Base-by-base conservation (phyloP, 2,888 invertebrate species). In the Clivina fossor region DNA sequence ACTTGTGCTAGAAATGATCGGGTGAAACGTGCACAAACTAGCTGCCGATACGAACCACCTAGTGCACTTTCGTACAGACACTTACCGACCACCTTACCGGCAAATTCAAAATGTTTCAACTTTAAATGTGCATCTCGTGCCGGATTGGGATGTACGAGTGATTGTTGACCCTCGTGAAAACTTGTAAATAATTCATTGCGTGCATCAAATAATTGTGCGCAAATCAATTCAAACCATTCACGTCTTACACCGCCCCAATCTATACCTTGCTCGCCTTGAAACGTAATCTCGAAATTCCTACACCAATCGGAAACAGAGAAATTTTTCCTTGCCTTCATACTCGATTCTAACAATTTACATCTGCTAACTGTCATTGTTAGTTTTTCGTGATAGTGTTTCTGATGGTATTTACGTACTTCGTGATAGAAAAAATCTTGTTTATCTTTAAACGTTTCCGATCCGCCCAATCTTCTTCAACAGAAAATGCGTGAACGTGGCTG, bases 221-320 rank as follows among this genome's bases (percentile, higher is more conserved):
- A 94, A 61, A 94, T 82, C 62, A 93, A 74, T 63, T 94, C 93
- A 76, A 95, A 93, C 95, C 95, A 96, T 76, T 96, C 96, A 58
- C 94, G 83, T 3, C 94, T 80, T 38, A 95, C 80, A 3, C 95
- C 95, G 62, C 95, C 95, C 93, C 92, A 93, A 76, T 95, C 94
- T 66, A 95, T 85, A 88, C 92, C 95, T 80, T 92, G 92, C 72
- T 96, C 95, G n/a, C 93, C 93, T 71, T 88, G 85, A 74, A 95
- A 95, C 53, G 85, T 86, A 60, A 95, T 86, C 76, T 95, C 94
- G 72, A 95, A 94, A 77, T 90, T 93, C 69, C 89, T 84, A 74
- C 93, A 94, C 95, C 95, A 96, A 76, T 95, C 94, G 50, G 86
- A 84, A n/a, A 90, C 83, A 19, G 84, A 81, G 76, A 93, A 92